phyloP scores from a whole-genome alignment of 2,888 invertebrate genomes.

The Chymomyza caudatula region DNA sequence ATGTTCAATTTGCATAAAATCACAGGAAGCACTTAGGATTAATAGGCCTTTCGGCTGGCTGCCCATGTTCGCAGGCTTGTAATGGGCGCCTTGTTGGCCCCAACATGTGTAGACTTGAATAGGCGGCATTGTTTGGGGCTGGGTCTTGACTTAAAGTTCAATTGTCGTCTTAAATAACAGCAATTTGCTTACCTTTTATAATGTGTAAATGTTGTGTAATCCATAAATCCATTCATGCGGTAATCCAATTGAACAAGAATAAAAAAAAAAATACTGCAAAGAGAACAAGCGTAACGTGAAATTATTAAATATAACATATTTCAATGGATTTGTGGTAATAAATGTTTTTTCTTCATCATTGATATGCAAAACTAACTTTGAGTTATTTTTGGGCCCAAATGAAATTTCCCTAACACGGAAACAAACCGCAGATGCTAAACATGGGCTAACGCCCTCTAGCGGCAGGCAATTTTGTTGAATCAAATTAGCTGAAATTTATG shows the following conservation, averaged over 20 bases:
- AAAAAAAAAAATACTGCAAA: conserved; percentile 2
- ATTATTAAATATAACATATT: not conserved
- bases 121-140: not conserved
- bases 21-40: conserved; percentile 73
- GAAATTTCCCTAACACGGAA: too few species aligned
- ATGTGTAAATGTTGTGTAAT: conserved; percentile 25
- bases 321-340: too few species aligned
- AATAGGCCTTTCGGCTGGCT: conserved; percentile 41
- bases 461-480: too few species aligned
- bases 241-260: conserved; percentile 35
- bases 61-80: not conserved
- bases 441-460: too few species aligned
- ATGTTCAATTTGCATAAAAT: conserved; percentile 69
- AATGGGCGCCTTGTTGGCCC: not conserved
- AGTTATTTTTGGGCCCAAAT: too few species aligned
- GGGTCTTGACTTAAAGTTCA: not conserved
- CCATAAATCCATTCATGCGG: conserved; percentile 37
- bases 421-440: too few species aligned
- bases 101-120: conserved; percentile 31
- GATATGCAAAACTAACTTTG: too few species aligned
- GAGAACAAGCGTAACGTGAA: not conserved
- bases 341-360: too few species aligned
- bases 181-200: conserved; percentile 43
- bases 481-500: too few species aligned
- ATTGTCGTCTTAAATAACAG: not conserved